phyloP scores from a whole-genome alignment of 2,888 invertebrate genomes.

The Acanthosepion esculentum region DNA sequence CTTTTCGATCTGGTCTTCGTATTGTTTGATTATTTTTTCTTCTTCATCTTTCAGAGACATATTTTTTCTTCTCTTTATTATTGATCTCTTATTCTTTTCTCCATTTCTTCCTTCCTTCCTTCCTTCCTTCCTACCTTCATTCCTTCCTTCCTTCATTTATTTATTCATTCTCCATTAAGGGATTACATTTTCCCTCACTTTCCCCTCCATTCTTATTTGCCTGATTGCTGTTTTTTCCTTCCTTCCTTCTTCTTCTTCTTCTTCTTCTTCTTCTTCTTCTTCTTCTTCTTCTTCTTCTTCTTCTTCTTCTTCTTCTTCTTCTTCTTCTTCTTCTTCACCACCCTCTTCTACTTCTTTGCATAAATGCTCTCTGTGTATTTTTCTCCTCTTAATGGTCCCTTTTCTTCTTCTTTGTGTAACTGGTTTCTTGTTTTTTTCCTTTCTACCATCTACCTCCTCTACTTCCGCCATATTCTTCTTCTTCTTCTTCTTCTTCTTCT shows the following conservation, averaged over 20 bases:
- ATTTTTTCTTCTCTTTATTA: neutral
- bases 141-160: neutral
- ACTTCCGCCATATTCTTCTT: neutral
- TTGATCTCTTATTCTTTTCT: neutral
- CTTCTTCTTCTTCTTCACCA: neutral
- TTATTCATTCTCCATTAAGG: neutral
- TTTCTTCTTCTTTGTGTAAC: too few relatives aligned
- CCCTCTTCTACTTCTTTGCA: neutral
- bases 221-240: neutral
- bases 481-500: too few relatives aligned
- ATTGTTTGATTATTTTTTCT: neutral
- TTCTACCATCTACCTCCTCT: too few relatives aligned
- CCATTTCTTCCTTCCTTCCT: neutral
- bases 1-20: neutral
- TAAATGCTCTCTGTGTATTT: neutral
- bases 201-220: neutral
- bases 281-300: neutral
- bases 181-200: neutral
- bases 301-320: neutral
- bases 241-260: neutral
- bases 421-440: neutral
- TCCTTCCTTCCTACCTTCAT: neutral
- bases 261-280: neutral
- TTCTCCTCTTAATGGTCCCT: neutral
- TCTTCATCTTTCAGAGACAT: neutral